Evolutionary conservation across 2,113 vertebrate species (phyloP), one percentile per base, ranked within the genome.

Genomic region (Chaetops frenatus): DNA sequence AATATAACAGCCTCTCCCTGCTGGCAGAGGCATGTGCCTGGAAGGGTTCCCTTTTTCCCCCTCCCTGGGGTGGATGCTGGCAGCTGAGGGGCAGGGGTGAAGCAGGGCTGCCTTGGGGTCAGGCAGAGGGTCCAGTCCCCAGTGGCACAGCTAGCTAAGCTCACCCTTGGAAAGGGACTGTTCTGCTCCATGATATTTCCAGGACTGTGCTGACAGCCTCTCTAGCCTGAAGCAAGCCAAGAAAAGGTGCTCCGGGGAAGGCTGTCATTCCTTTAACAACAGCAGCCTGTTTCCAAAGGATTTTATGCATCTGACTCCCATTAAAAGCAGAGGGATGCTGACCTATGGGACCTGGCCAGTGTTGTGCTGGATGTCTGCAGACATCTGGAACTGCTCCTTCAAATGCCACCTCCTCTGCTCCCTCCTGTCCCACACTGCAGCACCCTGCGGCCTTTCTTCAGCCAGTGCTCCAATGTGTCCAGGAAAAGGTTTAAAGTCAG

Each of bases 351-450:
- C 27, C 67, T 72, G 60, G 80, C 72, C 35, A 58, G 44, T 0
- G 0, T 10, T 17, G 22, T 45, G 40, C 44, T 67, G 44, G 17
- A n/a, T 0, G 1, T 17, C 78, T 86, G 54, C 64, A 58, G 60
- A 25, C 0, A 0, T 18, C 38, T 76, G 56, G 58, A 65, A 29
- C 29, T 0, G 1, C 28, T 91, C 36, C 53, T 92, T 73, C 50
- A 50, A 31, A 40, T 40, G 19, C 45, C 48, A 61, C 20, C 79
- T 82, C 28, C 66, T 74, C n/a, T 3, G 6, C 21, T 71, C 33
- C 15, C 47, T 78, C 53, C 42, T 86, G 20, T 17, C 19, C 25
- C 5, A 25, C 25, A 20, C 36, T 0, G 1, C 50, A 64, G 40
- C 42, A 36, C 23, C 23, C 19, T 58, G 33, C 5, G 24, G 19